Percentiles rank a stretch among this genome's conserved stretches.
These are phyloP conservation scores for Drosophila paranaensis DNA, from an alignment of 2,888 invertebrate genomes.

Conservation along the genomic window DNA sequence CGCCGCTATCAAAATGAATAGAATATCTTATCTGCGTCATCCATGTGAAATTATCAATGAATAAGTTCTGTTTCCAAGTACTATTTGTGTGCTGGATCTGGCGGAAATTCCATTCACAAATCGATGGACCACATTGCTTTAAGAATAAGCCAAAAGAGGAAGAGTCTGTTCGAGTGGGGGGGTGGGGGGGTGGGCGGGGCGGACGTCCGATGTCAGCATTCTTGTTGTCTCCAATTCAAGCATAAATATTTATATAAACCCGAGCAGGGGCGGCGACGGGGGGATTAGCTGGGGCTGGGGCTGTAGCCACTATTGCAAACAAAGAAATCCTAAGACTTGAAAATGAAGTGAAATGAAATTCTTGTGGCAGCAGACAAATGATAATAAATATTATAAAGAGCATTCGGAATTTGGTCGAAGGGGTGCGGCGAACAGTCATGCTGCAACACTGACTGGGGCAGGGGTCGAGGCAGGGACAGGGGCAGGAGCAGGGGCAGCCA, in stretches of 20 bases:
- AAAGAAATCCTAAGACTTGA: conserved; percentile 37
- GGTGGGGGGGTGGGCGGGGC: too few relatives aligned
- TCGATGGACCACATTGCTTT: conserved; percentile 27
- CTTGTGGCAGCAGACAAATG: conserved; percentile 65
- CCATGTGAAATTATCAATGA: not conserved
- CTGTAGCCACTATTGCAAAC: conserved; percentile 3
- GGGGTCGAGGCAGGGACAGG: not conserved
- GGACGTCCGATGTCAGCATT: conserved; percentile 35
- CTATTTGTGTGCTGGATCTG: conserved; percentile 4
- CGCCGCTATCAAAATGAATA: not conserved
- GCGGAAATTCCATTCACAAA: conserved; percentile 18
- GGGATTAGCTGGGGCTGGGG: conserved; percentile 12
- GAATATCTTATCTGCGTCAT: conserved; percentile 5
- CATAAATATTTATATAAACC: conserved; percentile 72
- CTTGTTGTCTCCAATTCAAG: conserved; percentile 52
- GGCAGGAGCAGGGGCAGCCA: not conserved
- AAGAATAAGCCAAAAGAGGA: not conserved
- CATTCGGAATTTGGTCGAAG: conserved; percentile 9
- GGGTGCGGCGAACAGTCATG: not conserved
- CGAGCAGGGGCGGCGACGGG: not conserved
- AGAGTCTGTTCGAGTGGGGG: not conserved
- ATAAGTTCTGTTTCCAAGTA: not conserved
- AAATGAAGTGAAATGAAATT: conserved; percentile 57
- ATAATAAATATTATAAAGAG: conserved; percentile 70
- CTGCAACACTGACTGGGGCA: not conserved